phyloP scores from a whole-genome alignment of 2,797 vertebrate genomes.

The Hemitrygon akajei region DNA sequence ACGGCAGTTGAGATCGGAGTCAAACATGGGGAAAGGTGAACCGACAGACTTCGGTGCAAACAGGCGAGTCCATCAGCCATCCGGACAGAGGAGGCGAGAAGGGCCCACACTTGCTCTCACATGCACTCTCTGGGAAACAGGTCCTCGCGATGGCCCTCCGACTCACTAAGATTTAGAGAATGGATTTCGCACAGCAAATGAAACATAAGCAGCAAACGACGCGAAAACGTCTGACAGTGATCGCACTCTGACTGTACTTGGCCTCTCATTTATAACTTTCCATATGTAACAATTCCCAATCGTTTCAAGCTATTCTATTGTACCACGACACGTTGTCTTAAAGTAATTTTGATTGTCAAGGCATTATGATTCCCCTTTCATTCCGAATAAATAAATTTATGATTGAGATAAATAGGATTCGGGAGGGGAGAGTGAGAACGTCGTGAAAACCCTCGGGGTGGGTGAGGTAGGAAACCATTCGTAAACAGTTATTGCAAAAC shows the following conservation, averaged over 20 bases:
- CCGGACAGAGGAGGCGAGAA: background rate
- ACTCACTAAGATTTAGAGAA: background rate
- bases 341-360: conserved; percentile 74
- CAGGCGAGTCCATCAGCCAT: background rate
- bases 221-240: background rate
- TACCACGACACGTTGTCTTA: conserved; percentile 12
- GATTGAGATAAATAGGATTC: background rate
- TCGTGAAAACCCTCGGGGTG: conserved; percentile 47
- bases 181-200: background rate
- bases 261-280: conserved; percentile 1
- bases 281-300: background rate
- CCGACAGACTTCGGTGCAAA: background rate
- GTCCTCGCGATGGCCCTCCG: background rate
- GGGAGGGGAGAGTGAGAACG: background rate
- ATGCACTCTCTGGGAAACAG: background rate
- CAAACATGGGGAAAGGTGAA: background rate
- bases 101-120: background rate
- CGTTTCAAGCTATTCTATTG: conserved; percentile 11
- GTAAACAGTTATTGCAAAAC: conserved; percentile 64
- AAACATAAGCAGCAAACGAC: background rate
- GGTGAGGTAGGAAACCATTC: conserved; percentile 78
- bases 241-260: background rate
- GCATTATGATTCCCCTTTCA: conserved; percentile 49
- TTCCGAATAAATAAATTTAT: background rate
- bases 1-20: background rate